phyloP scores from a whole-genome alignment of 2,113 vertebrate species.

The Alexandromys fortis region DNA sequence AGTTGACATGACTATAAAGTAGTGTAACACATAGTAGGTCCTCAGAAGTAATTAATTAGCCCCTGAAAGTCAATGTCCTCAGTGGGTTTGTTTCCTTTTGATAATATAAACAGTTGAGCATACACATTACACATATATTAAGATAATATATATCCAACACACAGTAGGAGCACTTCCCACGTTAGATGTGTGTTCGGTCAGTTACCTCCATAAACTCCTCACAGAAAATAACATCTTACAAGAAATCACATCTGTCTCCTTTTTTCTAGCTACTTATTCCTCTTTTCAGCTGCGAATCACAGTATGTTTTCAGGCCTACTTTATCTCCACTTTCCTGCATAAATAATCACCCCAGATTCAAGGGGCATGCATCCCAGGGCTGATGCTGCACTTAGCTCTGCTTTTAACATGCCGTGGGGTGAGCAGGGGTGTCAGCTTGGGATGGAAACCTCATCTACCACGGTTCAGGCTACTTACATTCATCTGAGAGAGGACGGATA shows the following conservation, averaged over 20 bases:
- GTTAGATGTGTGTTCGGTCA: not conserved
- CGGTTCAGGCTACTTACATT: slow-evolving; percentile 77
- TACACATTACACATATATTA: not conserved
- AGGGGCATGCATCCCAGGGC: slow-evolving; percentile 29
- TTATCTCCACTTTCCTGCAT: slow-evolving; percentile 53
- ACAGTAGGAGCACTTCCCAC: not conserved
- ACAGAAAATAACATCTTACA: not conserved
- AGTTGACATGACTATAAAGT: not conserved
- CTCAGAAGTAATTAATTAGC: not conserved
- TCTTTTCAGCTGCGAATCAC: slow-evolving; percentile 27
- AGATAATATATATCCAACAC: not conserved
- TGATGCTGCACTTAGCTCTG: slow-evolving; percentile 56
- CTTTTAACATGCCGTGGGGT: slow-evolving; percentile 37
- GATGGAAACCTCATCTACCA: slow-evolving; percentile 64
- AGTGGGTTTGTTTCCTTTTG: not conserved
- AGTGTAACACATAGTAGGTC: not conserved
- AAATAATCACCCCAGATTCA: slow-evolving; percentile 31
- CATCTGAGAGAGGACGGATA: slow-evolving; percentile 63
- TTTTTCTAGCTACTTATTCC: not conserved
- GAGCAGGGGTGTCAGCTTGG: slow-evolving; percentile 12
- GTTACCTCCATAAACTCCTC: not conserved
- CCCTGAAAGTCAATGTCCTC: not conserved
- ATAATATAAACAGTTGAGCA: not conserved
- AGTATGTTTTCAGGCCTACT: not conserved
- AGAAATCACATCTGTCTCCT: slow-evolving; percentile 20